Base-by-base conservation (phyloP, 1,140 invertebrate genomes). In the Nilaparvata lugens region DNA sequence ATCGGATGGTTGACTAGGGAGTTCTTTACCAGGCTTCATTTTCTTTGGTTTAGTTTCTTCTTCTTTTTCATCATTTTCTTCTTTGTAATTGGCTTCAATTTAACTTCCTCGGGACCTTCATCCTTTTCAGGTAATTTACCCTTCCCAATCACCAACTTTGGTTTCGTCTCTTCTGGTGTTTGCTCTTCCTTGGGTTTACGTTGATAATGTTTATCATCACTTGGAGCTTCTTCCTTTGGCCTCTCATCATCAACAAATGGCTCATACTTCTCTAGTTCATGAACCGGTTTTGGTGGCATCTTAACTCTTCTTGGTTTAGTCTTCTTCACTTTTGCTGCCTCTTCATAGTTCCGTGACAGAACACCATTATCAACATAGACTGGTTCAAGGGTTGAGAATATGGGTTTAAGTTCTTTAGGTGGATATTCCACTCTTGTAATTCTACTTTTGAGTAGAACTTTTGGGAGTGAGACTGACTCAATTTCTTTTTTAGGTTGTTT, bases 311-410 rank as follows among this genome's bases (percentile, higher is more conserved):
- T 76, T 1, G 66, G 63, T 69, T 83, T 86, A 55, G 76, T 82
- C 71, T 81, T 85, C 3, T 78, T 61, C 16, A 84, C 63, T 72
- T 82, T 79, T 42, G 79, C 67, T 2, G 84, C 84, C 74, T 87
- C 85, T 71, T 82, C 78, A 0, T 83, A 73, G 72, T 86, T 88
- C 72, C 86, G 75, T 0, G 84, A 86, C 18, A 88, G 64, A 61
- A 83, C 78, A 24, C 86, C 86, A 67, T 77, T 75, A 72, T 86
- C 77, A 16, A 76, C 75, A 52, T 62, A 64, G 18, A 65, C 61
- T 19, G 69, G 68, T 62, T 67, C 68, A 14, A 73, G 31, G n/a
- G 65, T 56, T 14, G 63, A 64, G 14, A 71, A 62, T n/a, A 58
- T 58, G 21, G 66, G 63, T 45, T 58, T 60, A 16, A 66, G 43